A percentile compares a stretch with the other conserved stretches of the same genome.
These are phyloP conservation scores for Gobiocypris rarus DNA, from an alignment of 2,113 vertebrate genomes.

Conservation along the genomic window DNA sequence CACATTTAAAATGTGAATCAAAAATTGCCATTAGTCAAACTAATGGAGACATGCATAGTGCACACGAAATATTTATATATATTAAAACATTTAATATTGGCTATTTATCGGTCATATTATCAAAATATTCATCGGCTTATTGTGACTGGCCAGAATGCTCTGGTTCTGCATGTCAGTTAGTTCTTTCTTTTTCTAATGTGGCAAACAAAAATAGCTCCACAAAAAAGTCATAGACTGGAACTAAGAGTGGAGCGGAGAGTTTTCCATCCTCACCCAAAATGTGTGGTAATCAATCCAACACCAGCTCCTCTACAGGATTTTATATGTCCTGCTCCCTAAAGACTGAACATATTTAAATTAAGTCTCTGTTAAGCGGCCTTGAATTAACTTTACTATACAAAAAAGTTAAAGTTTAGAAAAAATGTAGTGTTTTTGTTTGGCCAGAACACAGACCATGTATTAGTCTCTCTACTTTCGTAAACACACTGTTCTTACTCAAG, in stretches of 20 bases:
- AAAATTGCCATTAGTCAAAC: neutral
- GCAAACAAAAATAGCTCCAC: neutral
- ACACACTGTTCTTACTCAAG: conserved; percentile 10
- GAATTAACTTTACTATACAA: neutral
- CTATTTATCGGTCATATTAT: no score
- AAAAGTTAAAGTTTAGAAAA: neutral
- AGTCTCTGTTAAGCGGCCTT: neutral
- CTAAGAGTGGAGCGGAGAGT: neutral
- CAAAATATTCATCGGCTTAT: no score
- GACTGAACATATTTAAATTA: neutral
- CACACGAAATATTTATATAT: no score
- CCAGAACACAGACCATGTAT: neutral
- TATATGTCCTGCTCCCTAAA: neutral
- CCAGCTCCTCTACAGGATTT: neutral
- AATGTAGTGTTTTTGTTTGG: neutral
- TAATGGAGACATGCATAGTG: neutral
- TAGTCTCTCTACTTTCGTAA: neutral
- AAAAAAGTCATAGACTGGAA: neutral
- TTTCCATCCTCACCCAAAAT: neutral
- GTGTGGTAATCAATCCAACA: neutral
- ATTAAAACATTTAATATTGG: no score
- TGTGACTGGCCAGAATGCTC: no score
- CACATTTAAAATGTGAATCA: neutral
- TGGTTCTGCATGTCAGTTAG: neutral
- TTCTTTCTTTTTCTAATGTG: neutral